phyloP scores from a whole-genome alignment of 2,888 invertebrate species.

The Andrena dorsata region DNA sequence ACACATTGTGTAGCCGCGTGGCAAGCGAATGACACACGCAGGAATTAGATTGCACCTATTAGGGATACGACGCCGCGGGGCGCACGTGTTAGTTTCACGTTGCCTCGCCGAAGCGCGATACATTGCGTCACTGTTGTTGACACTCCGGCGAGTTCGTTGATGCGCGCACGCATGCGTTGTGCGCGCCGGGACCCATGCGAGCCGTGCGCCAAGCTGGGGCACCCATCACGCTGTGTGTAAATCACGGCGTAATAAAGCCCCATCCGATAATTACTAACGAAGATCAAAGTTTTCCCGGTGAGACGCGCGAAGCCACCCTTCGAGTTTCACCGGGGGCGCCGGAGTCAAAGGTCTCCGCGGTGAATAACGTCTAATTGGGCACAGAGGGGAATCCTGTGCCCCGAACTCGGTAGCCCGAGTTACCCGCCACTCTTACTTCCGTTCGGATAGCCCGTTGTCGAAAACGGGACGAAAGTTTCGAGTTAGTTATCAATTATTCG shows the following conservation, averaged over 20 bases:
- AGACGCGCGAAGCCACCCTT: conserved; percentile 40
- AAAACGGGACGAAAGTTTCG: conserved; percentile 50
- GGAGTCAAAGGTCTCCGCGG: conserved; percentile 57
- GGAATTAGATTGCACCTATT: conserved; percentile 65
- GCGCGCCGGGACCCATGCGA: not conserved
- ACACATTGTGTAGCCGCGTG: conserved; percentile 41
- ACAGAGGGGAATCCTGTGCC: conserved; percentile 36
- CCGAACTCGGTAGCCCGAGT: conserved; percentile 35
- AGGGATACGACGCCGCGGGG: conserved; percentile 50
- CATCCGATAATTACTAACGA: conserved; percentile 65
- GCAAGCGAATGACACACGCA: conserved; percentile 58
- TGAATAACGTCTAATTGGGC: conserved; percentile 72
- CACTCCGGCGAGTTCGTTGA: conserved; percentile 43
- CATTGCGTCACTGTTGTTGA: conserved; percentile 60
- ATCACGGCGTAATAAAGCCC: conserved; percentile 56
- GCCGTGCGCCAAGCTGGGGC: not conserved
- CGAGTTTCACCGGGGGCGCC: conserved; percentile 49
- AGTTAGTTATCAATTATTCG: conserved; percentile 64
- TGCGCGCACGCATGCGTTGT: conserved; percentile 1
- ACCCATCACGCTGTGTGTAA: conserved; percentile 39
- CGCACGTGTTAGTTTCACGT: conserved; percentile 61
- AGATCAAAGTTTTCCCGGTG: conserved; percentile 60
- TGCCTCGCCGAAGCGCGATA: conserved; percentile 44
- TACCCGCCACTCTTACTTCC: conserved; percentile 52
- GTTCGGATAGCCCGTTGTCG: conserved; percentile 44